A percentile compares a stretch with the other conserved stretches of the same genome.
Evolutionary conservation across 2,797 vertebrate genomes (phyloP).

Genomic region (Eulemur coronatus): DNA sequence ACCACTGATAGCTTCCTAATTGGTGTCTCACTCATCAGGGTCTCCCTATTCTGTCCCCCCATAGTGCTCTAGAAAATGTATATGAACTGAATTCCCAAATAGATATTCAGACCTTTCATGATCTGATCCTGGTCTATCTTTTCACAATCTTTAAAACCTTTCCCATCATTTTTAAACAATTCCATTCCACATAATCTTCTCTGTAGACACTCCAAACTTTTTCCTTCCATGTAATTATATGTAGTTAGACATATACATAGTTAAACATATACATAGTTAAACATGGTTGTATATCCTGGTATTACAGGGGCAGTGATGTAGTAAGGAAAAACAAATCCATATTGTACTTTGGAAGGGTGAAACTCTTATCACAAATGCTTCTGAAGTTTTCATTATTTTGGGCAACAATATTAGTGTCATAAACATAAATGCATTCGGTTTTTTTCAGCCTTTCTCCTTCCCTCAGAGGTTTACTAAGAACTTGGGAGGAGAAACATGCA

Average conservation of each 20-base stretch:
- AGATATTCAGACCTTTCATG: background rate
- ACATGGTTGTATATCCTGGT: background rate
- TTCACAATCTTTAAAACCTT: background rate
- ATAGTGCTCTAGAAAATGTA: background rate
- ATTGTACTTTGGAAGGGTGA: background rate
- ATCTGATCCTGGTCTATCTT: background rate
- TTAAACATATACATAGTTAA: background rate
- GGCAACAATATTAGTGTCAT: background rate
- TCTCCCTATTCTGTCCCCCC: background rate
- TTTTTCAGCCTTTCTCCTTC: background rate
- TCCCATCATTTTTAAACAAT: background rate
- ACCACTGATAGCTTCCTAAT: background rate
- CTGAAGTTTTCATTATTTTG: background rate
- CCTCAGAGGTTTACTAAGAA: background rate
- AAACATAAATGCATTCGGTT: too few relatives aligned
- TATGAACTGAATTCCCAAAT: background rate
- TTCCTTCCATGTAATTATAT: background rate
- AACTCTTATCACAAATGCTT: background rate
- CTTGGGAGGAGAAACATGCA: background rate
- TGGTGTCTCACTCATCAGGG: background rate
- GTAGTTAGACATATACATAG: background rate
- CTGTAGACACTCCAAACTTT: background rate
- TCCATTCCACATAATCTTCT: background rate
- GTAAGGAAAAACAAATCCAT: background rate
- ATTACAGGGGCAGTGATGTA: background rate